phyloP scores from a whole-genome alignment of 2,797 vertebrate genomes.

The Pempheris klunzingeri region DNA sequence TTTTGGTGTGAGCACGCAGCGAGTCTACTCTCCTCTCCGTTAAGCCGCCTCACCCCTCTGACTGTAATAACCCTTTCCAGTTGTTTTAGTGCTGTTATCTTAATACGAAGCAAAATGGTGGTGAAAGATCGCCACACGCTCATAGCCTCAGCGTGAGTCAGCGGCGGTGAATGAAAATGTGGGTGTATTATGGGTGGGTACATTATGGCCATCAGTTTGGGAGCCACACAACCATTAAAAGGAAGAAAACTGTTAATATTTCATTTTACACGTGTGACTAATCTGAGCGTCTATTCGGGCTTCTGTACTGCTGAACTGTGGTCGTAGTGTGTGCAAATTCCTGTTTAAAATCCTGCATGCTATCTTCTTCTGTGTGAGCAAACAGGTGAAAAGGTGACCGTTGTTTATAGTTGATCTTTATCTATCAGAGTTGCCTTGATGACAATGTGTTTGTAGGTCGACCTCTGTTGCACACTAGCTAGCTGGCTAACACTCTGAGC shows the following conservation, averaged over 20 bases:
- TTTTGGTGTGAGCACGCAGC: conserved; percentile 8
- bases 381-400: conserved; percentile 16
- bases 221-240: not conserved
- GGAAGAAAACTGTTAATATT: not conserved
- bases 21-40: conserved; percentile 60
- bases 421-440: conserved; percentile 49
- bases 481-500: conserved; percentile 25
- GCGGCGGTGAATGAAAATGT: not conserved
- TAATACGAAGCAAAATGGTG: not conserved
- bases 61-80: conserved; percentile 29
- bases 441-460: conserved; percentile 62
- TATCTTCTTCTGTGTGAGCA: not conserved
- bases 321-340: not conserved
- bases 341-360: conserved; percentile 2
- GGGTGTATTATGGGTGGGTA: not conserved
- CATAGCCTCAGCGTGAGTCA: not conserved
- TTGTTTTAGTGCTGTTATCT: not conserved
- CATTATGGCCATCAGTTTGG: not conserved
- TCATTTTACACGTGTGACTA: not conserved
- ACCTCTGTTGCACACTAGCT: conserved; percentile 59
- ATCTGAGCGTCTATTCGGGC: not conserved
- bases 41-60: conserved; percentile 28
- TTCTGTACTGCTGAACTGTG: not conserved
- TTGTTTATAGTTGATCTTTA: conserved; percentile 30
- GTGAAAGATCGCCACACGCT: not conserved